phyloP scores from a whole-genome alignment of 1,140 invertebrate genomes.

The Notospermus geniculatus region DNA sequence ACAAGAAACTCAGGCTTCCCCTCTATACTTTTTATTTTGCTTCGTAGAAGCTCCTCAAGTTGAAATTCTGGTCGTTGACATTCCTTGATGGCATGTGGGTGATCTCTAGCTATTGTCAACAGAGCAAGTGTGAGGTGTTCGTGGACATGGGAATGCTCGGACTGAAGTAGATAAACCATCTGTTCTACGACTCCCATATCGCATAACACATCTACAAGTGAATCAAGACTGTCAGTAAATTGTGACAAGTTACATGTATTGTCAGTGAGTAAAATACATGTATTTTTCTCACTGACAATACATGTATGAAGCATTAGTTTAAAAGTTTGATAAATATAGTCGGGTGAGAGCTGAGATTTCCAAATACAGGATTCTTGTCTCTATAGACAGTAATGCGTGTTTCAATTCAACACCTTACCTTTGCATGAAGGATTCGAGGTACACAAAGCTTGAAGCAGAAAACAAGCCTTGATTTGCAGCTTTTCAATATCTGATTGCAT shows the following conservation, averaged over 20 bases:
- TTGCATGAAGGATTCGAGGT: constrained; percentile 59
- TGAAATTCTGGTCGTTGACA: constrained; percentile 58
- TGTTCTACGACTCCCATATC: constrained; percentile 65
- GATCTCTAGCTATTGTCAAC: constrained; percentile 55
- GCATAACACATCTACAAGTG: constrained; percentile 54
- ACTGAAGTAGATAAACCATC: constrained; percentile 57
- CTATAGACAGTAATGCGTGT: too few species aligned
- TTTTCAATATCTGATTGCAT: constrained; percentile 64
- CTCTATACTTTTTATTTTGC: constrained; percentile 49
- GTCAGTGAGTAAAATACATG: too few species aligned
- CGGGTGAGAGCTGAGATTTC: too few species aligned
- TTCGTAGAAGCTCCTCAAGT: constrained; percentile 52
- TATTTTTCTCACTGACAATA: too few species aligned
- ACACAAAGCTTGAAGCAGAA: constrained; percentile 66
- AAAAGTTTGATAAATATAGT: too few species aligned
- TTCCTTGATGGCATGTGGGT: constrained; percentile 57
- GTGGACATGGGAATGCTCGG: constrained; percentile 55
- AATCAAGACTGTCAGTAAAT: too few species aligned
- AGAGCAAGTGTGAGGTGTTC: constrained; percentile 63
- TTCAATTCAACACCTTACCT: constrained; percentile 57
- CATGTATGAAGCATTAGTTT: too few species aligned
- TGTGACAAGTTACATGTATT: too few species aligned
- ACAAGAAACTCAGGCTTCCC: constrained; percentile 50
- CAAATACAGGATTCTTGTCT: too few species aligned
- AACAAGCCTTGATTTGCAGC: constrained; percentile 68